phyloP scores from a whole-genome alignment of 2,113 vertebrate species.

The Elanoides forficatus region DNA sequence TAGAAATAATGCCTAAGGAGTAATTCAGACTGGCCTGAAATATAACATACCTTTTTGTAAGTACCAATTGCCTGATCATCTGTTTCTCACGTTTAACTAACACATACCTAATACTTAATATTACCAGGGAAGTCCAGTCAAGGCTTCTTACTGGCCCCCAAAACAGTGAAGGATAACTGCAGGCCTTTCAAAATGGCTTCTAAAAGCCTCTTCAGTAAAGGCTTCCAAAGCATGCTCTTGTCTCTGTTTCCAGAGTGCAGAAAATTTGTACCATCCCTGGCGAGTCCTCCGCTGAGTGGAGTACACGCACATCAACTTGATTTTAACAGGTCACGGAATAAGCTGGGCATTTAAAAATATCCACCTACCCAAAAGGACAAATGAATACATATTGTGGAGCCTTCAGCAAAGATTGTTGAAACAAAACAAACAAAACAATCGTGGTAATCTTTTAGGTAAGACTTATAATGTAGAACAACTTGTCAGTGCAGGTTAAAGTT shows the following conservation, averaged over 20 bases:
- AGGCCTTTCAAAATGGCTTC: neutral
- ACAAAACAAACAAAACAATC: slow-evolving; percentile 51
- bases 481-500: slow-evolving; percentile 63
- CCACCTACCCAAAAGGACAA: slow-evolving; percentile 46
- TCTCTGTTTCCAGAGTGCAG: neutral
- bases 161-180: neutral
- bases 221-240: neutral
- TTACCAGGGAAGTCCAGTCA: neutral
- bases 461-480: slow-evolving; percentile 54
- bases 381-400: neutral
- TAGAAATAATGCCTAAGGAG: neutral
- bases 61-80: neutral
- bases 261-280: neutral
- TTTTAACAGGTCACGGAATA: slow-evolving; percentile 36
- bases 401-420: slow-evolving; percentile 52
- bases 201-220: neutral
- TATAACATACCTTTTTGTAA: neutral
- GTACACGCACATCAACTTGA: neutral
- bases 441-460: slow-evolving; percentile 50
- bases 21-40: neutral
- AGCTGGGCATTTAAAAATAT: slow-evolving; percentile 51
- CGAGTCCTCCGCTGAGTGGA: neutral
- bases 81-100: neutral
- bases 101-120: neutral
- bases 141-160: neutral